phyloP scores from a whole-genome alignment of 2,888 invertebrate species.

The Dinocampus coccinellae region DNA sequence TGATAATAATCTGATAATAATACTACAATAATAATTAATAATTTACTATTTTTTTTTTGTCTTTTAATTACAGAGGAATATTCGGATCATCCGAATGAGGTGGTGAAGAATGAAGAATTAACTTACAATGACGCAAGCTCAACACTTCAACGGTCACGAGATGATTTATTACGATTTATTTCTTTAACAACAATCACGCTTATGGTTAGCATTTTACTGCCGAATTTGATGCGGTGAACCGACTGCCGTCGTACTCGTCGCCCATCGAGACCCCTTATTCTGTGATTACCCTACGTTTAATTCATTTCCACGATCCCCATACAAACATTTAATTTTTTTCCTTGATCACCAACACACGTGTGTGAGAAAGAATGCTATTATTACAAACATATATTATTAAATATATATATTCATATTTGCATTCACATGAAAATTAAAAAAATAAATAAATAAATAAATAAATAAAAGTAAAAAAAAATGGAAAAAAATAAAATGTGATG shows the following conservation, averaged over 20 bases:
- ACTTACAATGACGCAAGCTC: slow-evolving; percentile 76
- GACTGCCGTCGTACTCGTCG: slow-evolving; percentile 54
- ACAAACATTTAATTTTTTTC: slow-evolving; percentile 28
- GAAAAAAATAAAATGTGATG: slow-evolving; percentile 18
- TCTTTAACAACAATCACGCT: slow-evolving; percentile 57
- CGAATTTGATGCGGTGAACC: slow-evolving; percentile 67
- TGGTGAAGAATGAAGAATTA: slow-evolving; percentile 92
- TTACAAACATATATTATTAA: background rate
- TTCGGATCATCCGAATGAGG: slow-evolving; percentile 91
- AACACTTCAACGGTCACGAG: slow-evolving; percentile 48
- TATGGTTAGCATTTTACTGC: slow-evolving; percentile 56
- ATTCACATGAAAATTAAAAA: slow-evolving; percentile 44
- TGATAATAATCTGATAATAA: background rate
- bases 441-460: slow-evolving; percentile 25
- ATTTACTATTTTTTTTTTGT: background rate
- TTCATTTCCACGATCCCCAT: slow-evolving; percentile 61
- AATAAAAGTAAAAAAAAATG: slow-evolving; percentile 30
- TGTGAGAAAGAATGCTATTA: slow-evolving; percentile 1
- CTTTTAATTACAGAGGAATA: slow-evolving; percentile 77
- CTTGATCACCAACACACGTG: slow-evolving; percentile 33
- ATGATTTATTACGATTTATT: slow-evolving; percentile 48
- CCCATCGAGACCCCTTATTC: slow-evolving; percentile 66
- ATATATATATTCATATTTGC: slow-evolving; percentile 16
- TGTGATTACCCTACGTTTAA: slow-evolving; percentile 70
- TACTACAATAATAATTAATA: background rate